Percentiles rank a stretch among this genome's conserved stretches.
phyloP scores from a whole-genome alignment of 2,888 invertebrate genomes.

The Operophtera brumata region DNA sequence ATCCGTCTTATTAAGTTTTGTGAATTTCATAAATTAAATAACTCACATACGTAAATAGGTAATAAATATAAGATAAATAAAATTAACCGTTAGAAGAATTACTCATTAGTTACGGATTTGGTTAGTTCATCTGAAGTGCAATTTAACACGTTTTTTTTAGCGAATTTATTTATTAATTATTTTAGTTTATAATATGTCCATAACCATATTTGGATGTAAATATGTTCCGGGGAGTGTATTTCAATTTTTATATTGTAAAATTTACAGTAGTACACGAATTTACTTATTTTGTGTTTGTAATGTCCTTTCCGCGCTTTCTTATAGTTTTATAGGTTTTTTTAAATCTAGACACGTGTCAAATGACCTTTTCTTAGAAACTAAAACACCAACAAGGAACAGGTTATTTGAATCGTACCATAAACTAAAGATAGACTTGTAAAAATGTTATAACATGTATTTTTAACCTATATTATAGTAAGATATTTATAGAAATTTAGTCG shows the following conservation, averaged over 20 bases:
- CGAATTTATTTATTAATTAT: constrained; percentile 76
- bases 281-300: constrained; percentile 49
- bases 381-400: constrained; percentile 44
- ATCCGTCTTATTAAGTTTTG: constrained; percentile 72
- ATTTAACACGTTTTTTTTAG: constrained; percentile 65
- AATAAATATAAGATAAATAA: constrained; percentile 65
- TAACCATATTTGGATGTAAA: constrained; percentile 62
- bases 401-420: constrained; percentile 51
- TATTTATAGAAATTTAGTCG: constrained; percentile 81
- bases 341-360: constrained; percentile 50
- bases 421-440: constrained; percentile 79
- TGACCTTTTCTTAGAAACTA: constrained; percentile 44
- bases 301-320: constrained; percentile 52
- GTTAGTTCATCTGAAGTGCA: constrained; percentile 68
- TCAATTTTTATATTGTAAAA: constrained; percentile 38
- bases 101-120: constrained; percentile 67
- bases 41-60: constrained; percentile 75
- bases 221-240: constrained; percentile 69
- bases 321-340: constrained; percentile 54
- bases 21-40: constrained; percentile 70
- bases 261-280: constrained; percentile 53
- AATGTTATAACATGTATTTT: constrained; percentile 81
- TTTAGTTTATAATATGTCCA: constrained; percentile 59
- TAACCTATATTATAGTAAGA: constrained; percentile 80
- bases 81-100: constrained; percentile 70